Evolutionary conservation across 2,113 vertebrate genomes (phyloP).

Genomic region (Junco hyemalis): DNA sequence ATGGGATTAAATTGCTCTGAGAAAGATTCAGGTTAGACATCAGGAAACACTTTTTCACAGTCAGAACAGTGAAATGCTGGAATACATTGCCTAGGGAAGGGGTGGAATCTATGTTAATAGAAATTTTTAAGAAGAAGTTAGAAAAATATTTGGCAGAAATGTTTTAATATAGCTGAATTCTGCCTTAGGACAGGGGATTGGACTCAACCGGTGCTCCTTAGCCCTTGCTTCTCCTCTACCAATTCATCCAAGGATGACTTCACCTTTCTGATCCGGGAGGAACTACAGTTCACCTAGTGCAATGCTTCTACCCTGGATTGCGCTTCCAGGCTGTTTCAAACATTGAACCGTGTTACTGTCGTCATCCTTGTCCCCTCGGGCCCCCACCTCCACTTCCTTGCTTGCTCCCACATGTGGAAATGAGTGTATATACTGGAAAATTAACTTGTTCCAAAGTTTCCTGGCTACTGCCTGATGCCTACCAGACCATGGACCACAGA

Average conservation of each 20-base stretch:
- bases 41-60: constrained; percentile 47
- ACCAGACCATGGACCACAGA: constrained; percentile 33
- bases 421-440: constrained; percentile 21
- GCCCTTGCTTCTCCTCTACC: neutral
- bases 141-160: constrained; percentile 54
- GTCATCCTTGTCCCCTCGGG: neutral
- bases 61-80: constrained; percentile 21
- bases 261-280: neutral
- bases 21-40: constrained; percentile 30
- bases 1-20: constrained; percentile 37
- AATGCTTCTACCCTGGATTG: neutral
- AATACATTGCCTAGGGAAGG: constrained; percentile 61
- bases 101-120: constrained; percentile 47
- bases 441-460: neutral
- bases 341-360: neutral
- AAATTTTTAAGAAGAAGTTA: constrained; percentile 34
- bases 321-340: neutral
- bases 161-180: constrained; percentile 34
- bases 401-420: constrained; percentile 24
- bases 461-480: constrained; percentile 25
- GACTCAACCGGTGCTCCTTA: constrained; percentile 9
- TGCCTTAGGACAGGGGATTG: constrained; percentile 42
- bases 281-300: neutral
- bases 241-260: constrained; percentile 50
- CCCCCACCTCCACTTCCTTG: neutral